These are phyloP conservation scores for Tetranychus truncatus DNA, from an alignment of 2,888 invertebrate species.

Conservation along the genomic window DNA sequence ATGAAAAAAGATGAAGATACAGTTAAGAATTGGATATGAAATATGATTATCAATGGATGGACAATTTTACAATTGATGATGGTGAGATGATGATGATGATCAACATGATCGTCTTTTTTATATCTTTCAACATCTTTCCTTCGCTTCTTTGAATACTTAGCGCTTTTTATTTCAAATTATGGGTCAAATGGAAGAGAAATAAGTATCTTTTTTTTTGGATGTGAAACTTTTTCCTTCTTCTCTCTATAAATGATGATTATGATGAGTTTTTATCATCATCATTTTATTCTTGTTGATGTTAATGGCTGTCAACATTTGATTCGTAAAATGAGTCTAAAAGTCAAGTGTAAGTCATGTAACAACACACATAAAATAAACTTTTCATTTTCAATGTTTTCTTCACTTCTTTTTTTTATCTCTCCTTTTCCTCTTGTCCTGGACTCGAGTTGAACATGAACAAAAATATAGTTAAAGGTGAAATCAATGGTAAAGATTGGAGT, in stretches of 20 bases:
- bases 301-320: slow-evolving; percentile 1
- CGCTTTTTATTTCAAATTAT: not conserved
- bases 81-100: not conserved
- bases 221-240: not conserved
- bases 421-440: no score
- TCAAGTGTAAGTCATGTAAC: no score
- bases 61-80: slow-evolving; percentile 1
- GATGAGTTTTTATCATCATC: not conserved
- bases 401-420: not conserved
- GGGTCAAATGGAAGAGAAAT: not conserved
- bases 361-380: not conserved
- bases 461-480: no score
- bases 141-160: not conserved
- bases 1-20: not conserved
- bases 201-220: no score
- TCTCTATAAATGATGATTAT: not conserved
- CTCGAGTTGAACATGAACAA: no score
- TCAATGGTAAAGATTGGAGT: no score
- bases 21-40: not conserved
- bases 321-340: not conserved
- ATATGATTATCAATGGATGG: not conserved
- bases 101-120: not conserved
- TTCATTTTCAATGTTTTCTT: not conserved
- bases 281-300: not conserved
- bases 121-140: not conserved